phyloP scores from a whole-genome alignment of 2,113 vertebrate genomes.

The Notarius lentiginosus region DNA sequence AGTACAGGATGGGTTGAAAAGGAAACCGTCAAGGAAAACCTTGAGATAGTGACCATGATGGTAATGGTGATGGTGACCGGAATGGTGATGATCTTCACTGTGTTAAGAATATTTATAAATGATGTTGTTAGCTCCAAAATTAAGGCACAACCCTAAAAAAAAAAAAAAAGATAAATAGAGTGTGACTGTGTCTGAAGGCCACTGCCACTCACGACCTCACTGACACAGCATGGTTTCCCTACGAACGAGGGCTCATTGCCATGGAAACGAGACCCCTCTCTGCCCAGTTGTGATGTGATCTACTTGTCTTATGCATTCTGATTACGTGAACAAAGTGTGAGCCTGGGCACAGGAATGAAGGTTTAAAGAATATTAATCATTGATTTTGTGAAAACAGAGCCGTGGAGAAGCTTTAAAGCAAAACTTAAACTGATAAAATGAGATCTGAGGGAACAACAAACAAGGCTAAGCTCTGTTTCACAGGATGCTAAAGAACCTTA shows the following conservation, averaged over 20 bases:
- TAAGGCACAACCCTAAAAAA: not conserved
- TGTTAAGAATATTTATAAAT: not conserved
- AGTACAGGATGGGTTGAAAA: not conserved
- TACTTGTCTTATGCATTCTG: not conserved
- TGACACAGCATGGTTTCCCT: not conserved
- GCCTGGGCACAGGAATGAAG: not conserved
- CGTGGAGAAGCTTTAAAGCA: not conserved
- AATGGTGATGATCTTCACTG: not conserved
- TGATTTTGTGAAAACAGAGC: not conserved
- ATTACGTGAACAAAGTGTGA: constrained; percentile 26
- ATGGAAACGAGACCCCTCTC: constrained; percentile 32
- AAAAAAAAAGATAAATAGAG: not conserved
- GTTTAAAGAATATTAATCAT: constrained; percentile 2
- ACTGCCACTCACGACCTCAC: not conserved
- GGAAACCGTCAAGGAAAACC: no score
- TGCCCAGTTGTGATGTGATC: not conserved
- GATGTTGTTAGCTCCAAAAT: not conserved
- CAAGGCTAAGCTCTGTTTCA: not conserved
- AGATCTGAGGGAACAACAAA: not conserved
- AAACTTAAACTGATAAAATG: not conserved
- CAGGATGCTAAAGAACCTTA: not conserved
- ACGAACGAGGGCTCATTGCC: constrained; percentile 7
- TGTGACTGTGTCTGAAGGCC: not conserved
- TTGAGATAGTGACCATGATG: not conserved
- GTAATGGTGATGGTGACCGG: not conserved